phyloP scores from a whole-genome alignment of 2,113 vertebrate species.

The Bettongia penicillata region DNA sequence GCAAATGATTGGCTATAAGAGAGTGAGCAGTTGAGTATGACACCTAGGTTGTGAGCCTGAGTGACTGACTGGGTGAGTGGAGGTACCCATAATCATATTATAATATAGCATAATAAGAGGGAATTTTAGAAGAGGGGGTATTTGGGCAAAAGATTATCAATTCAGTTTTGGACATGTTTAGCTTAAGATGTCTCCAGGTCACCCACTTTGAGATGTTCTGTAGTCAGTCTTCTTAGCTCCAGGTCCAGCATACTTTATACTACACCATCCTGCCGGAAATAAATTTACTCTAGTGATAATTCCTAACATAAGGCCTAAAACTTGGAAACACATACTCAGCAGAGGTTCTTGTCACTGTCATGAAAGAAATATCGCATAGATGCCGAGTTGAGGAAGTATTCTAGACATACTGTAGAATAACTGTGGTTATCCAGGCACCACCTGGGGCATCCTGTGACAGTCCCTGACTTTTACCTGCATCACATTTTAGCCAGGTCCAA shows the following conservation, averaged over 20 bases:
- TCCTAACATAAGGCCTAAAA: background rate
- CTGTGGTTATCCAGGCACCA: background rate
- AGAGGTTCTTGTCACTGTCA: background rate
- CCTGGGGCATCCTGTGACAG: background rate
- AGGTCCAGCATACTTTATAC: background rate
- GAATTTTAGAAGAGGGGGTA: background rate
- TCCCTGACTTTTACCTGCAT: background rate
- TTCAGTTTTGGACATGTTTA: background rate
- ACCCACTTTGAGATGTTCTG: background rate
- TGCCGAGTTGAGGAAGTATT: background rate
- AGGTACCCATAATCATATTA: background rate
- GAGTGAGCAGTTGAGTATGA: background rate
- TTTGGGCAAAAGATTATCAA: background rate
- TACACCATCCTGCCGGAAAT: background rate
- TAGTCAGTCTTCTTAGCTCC: background rate
- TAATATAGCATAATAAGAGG: background rate
- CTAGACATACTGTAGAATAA: background rate
- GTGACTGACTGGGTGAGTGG: background rate
- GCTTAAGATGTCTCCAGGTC: background rate
- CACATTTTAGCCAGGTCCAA: background rate
- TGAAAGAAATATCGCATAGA: background rate
- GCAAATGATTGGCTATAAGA: background rate
- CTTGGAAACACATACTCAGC: background rate
- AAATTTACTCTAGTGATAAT: background rate
- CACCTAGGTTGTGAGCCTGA: background rate